Conservation (phyloP, 1,140 invertebrate species). For the Platyscapa corneri region DNA sequence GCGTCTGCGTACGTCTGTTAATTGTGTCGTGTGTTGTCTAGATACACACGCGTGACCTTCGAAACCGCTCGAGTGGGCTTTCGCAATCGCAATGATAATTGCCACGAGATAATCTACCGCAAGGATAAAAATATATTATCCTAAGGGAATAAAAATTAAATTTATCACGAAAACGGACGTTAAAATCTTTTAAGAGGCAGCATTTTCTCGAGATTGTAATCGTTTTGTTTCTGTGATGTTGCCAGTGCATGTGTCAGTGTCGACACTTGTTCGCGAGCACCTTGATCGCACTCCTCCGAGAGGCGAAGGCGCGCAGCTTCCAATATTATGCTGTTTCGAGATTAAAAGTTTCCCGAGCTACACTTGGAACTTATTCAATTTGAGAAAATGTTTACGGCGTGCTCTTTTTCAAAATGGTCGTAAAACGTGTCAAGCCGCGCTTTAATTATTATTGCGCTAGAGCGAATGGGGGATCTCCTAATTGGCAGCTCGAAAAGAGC, state of each 20-base stretch:
- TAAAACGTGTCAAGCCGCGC: too few species aligned
- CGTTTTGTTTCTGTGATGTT: not conserved
- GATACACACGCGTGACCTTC: slow-evolving; percentile 38
- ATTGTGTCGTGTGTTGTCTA: slow-evolving; percentile 21
- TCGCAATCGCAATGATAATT: slow-evolving; percentile 48
- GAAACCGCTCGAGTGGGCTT: not conserved
- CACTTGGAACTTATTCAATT: too few species aligned
- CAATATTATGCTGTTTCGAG: too few species aligned
- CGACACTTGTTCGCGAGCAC: not conserved
- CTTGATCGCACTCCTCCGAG: not conserved
- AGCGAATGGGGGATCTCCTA: too few species aligned
- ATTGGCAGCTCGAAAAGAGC: not conserved
- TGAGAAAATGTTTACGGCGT: too few species aligned
- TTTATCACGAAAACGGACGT: slow-evolving; percentile 9
- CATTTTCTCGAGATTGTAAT: not conserved
- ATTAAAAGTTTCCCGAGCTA: too few species aligned
- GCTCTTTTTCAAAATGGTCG: too few species aligned
- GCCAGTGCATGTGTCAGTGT: too few species aligned
- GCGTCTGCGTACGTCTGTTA: not conserved
- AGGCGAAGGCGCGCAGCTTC: not conserved
- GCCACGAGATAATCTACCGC: slow-evolving; percentile 41
- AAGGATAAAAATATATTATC: slow-evolving; percentile 21
- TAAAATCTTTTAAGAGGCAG: not conserved
- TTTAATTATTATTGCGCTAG: too few species aligned
- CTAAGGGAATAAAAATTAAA: slow-evolving; percentile 35